Percentiles rank a stretch among this genome's conserved stretches.
Conservation (phyloP, 2,888 invertebrate species). For the Anarsia innoxiella region DNA sequence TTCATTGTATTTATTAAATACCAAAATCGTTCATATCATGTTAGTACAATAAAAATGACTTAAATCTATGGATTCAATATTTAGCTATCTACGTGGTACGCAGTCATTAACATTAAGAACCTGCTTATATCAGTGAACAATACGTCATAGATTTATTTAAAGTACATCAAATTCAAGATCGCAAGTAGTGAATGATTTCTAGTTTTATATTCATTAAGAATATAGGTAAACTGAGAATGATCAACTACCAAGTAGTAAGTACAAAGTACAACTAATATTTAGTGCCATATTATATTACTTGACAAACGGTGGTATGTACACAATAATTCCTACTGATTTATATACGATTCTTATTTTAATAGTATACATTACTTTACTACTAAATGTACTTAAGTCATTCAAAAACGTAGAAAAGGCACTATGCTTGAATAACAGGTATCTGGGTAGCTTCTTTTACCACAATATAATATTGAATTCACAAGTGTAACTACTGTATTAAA, state of each 20-base stretch:
- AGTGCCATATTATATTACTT: too few species aligned
- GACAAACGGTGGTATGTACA: too few species aligned
- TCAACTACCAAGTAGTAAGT: too few species aligned
- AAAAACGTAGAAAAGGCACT: conserved; percentile 65
- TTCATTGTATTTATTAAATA: conserved; percentile 43
- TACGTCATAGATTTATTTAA: conserved; percentile 35
- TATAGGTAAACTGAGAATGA: too few species aligned
- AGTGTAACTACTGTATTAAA: too few species aligned
- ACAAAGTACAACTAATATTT: too few species aligned
- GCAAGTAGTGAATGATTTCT: conserved; percentile 28
- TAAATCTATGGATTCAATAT: conserved; percentile 51
- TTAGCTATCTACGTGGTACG: conserved; percentile 50
- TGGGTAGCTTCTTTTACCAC: too few species aligned
- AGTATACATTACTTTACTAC: conserved; percentile 27
- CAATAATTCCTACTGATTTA: too few species aligned
- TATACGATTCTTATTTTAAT: conserved; percentile 25
- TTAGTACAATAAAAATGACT: conserved; percentile 50
- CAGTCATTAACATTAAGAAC: conserved; percentile 38
- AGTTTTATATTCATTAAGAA: too few species aligned
- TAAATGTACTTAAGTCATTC: conserved; percentile 39
- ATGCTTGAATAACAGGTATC: conserved; percentile 60
- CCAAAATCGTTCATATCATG: conserved; percentile 43
- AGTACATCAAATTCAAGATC: conserved; percentile 46
- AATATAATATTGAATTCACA: too few species aligned
- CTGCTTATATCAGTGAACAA: conserved; percentile 36